Evolutionary conservation across 2,113 vertebrate genomes (phyloP), one percentile per base, ranked within the genome.

Genomic region (Hippocampus mohnikei): DNA sequence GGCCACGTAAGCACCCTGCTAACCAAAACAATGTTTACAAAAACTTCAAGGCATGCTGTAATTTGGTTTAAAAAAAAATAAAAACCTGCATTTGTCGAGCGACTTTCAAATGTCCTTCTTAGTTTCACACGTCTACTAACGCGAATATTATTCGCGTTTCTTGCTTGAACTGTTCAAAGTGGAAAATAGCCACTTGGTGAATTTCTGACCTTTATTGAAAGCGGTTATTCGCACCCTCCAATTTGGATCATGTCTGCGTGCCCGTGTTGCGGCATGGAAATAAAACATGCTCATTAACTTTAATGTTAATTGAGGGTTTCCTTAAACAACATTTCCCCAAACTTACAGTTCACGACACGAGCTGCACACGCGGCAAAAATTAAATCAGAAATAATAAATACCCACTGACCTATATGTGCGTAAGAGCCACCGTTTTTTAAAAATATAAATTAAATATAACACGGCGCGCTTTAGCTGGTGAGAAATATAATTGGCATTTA

Each of bases 1-100:
- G 80, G 85, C 86, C 80, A 85, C 82, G 76, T 88, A 88, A 89
- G 87, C 82, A 75, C 80, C 77, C 81, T 75, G 76, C 72, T 74
- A 76, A 79, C 79, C 81, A 82, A 86, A 82, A 88, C 79, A 69
- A 76, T 81, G 75, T 71, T 79, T 79, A 23, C 33, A 42, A 62
- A 62, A 53, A 70, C 64, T 48, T 62, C 60, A 42, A 40, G 16
- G 55, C 37, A 27, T 62, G 33, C 33, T 21, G 5, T 33, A 40
- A 9, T 40, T 20, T 21, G 3, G 29, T 15, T 61, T 27, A 1
- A 60, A 29, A 27, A 20, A 53, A 5, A 50, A 42, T 12, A 2
- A n/a, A 55, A 55, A 60, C 8, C 27, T 1, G 29, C 33, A 62
- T n/a, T 21, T 8, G 11, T 12, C 7, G 11, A 25, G 41, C 21